Conservation (phyloP, 2,797 vertebrate genomes). For the Chaunax sp. region DNA sequence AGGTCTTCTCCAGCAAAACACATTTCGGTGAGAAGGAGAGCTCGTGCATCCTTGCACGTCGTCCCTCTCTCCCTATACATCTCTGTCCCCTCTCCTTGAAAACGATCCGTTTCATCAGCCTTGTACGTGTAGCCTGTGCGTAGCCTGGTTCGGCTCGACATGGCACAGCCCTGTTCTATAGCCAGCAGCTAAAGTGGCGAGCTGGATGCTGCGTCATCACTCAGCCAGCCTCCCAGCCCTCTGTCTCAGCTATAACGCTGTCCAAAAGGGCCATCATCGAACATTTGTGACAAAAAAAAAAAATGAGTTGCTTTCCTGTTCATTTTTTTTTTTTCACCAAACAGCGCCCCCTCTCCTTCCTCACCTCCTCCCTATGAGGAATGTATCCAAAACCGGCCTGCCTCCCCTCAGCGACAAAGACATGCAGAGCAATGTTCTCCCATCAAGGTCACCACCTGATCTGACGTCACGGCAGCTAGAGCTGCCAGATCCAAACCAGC, state of each 20-base stretch:
- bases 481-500: slow-evolving; percentile 48
- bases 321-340: not conserved
- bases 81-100: slow-evolving; percentile 42
- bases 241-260: slow-evolving; percentile 27
- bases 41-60: slow-evolving; percentile 66
- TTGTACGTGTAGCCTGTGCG: slow-evolving; percentile 16
- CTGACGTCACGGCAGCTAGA: slow-evolving; percentile 64
- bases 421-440: slow-evolving; percentile 45
- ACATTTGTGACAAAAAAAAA: slow-evolving; percentile 31
- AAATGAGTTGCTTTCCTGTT: slow-evolving; percentile 26
- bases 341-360: not conserved
- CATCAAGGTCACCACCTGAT: slow-evolving; percentile 78
- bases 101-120: slow-evolving; percentile 35
- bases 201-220: slow-evolving; percentile 55
- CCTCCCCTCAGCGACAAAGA: slow-evolving; percentile 60
- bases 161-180: slow-evolving; percentile 15
- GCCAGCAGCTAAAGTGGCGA: slow-evolving; percentile 4
- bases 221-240: slow-evolving; percentile 20
- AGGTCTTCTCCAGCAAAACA: slow-evolving; percentile 33
- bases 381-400: slow-evolving; percentile 16
- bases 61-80: slow-evolving; percentile 8
- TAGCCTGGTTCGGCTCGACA: slow-evolving; percentile 12
- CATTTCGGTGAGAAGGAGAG: slow-evolving; percentile 51
- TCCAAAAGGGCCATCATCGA: slow-evolving; percentile 39
- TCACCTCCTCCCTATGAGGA: not conserved